Conservation (phyloP, 2,888 invertebrate species). For the Baronia brevicornis region DNA sequence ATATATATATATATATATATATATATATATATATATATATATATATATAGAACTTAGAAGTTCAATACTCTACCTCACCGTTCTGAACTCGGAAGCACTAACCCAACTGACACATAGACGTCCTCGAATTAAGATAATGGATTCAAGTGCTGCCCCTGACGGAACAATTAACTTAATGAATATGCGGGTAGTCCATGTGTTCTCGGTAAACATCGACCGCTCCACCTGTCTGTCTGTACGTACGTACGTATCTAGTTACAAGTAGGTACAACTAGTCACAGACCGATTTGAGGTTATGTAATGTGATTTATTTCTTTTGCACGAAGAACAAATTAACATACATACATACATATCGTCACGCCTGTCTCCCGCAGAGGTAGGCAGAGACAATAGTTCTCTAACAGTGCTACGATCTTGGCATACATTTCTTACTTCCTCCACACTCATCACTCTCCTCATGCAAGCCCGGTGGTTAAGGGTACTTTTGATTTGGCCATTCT, state of each 20-base stretch:
- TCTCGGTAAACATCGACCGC: slow-evolving; percentile 14
- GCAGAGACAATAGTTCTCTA: too few relatives aligned
- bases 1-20: too few relatives aligned
- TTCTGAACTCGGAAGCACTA: slow-evolving; percentile 1
- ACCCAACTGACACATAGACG: slow-evolving; percentile 12
- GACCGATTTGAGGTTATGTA: neutral
- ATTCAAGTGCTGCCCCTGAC: slow-evolving; percentile 27
- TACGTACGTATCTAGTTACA: slow-evolving; percentile 12
- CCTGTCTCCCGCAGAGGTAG: too few relatives aligned
- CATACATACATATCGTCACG: too few relatives aligned
- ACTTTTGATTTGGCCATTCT: too few relatives aligned
- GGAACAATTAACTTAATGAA: slow-evolving; percentile 52
- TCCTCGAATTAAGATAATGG: slow-evolving; percentile 33
- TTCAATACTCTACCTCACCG: slow-evolving; percentile 2
- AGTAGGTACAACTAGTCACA: neutral
- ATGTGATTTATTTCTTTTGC: neutral
- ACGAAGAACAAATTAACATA: neutral
- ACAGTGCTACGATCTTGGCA: too few relatives aligned
- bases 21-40: too few relatives aligned
- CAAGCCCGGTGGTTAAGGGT: too few relatives aligned
- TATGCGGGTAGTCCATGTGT: slow-evolving; percentile 32
- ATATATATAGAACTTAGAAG: too few relatives aligned
- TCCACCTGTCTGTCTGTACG: slow-evolving; percentile 14
- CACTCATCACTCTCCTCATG: too few relatives aligned
- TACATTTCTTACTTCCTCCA: too few relatives aligned